Evolutionary conservation across 2,888 invertebrate genomes (phyloP), one percentile per base, ranked within the genome.

Genomic region (Habroteleia sp.): DNA sequence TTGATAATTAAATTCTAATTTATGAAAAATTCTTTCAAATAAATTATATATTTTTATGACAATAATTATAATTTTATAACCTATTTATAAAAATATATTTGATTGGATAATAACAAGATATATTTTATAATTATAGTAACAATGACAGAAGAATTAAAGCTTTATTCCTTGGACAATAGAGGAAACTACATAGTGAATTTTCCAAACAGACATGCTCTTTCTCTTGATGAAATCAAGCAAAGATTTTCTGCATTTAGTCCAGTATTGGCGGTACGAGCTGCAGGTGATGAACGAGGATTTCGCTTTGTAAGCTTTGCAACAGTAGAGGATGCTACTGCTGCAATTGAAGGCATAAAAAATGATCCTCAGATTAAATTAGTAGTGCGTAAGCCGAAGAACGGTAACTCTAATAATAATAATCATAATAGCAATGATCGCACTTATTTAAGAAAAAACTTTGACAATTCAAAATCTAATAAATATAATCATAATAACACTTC

Each of bases 221-320:
- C 41, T n/a, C 25, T 25, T 0, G 48, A 74, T 0, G 52, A 82
- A 17, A 76, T 86, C 23, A 25, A 2, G 3, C 3, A 74, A 0
- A 63, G 78, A 11, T 85, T 85, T 62, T 76, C 78, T 2, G 1
- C 41, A 20, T 87, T 63, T 65, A 87, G 83, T 1, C 14, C 58
- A n/a, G 77, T 86, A 10, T 0, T 48, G 0, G 16, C 27, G 1
- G 27, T 85, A 0, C 20, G 63, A 7, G 0, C 10, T 23, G 48
- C 78, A 8, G 82, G 82, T 0, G 74, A 81, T 37, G 42, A 68
- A 13, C 35, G 17, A 13, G 84, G 83, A 3, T 72, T 80, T 5
- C 74, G 80, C 11, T 85, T 85, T 52, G 74, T 87, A 0, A 74
- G 29, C 4, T 86, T 69, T 63, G 8, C 2, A 20, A 52, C 35